A percentile compares a stretch with the other conserved stretches of the same genome.
Conservation (phyloP, 2,113 vertebrate genomes). For the Anser brachyrhynchus region DNA sequence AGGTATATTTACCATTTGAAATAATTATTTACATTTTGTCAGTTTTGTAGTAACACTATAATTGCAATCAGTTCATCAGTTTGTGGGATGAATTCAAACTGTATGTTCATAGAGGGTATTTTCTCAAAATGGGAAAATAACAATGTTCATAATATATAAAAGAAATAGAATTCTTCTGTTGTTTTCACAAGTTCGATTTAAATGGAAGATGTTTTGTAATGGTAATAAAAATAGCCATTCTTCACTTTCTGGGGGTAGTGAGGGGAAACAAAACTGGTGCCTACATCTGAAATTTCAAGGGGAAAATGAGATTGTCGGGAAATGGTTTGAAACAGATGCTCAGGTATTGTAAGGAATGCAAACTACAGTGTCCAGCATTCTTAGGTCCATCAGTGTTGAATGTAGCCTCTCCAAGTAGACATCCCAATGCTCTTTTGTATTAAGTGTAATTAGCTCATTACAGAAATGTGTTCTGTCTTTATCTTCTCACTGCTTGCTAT, state of each 20-base stretch:
- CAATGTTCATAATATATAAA: neutral
- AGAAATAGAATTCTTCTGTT: neutral
- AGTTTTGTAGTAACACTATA: neutral
- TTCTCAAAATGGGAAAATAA: constrained; percentile 2
- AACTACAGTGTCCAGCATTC: neutral
- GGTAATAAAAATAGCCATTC: constrained; percentile 19
- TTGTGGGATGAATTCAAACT: neutral
- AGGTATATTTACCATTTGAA: neutral
- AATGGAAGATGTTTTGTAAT: constrained; percentile 38
- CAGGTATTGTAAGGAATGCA: neutral
- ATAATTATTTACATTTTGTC: neutral
- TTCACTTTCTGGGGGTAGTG: neutral
- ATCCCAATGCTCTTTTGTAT: neutral
- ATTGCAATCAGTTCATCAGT: neutral
- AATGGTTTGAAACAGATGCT: neutral
- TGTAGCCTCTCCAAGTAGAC: neutral
- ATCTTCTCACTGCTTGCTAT: neutral
- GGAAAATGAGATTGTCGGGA: neutral
- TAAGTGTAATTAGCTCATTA: neutral
- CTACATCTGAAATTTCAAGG: constrained; percentile 11
- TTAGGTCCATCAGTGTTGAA: neutral
- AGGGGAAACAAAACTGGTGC: neutral
- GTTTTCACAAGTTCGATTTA: constrained; percentile 33
- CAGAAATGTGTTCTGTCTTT: neutral
- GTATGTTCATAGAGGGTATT: neutral